Evolutionary conservation across 1,140 invertebrate genomes (phyloP), one percentile per base, ranked within the genome.

Genomic region (Drosophila varians): DNA sequence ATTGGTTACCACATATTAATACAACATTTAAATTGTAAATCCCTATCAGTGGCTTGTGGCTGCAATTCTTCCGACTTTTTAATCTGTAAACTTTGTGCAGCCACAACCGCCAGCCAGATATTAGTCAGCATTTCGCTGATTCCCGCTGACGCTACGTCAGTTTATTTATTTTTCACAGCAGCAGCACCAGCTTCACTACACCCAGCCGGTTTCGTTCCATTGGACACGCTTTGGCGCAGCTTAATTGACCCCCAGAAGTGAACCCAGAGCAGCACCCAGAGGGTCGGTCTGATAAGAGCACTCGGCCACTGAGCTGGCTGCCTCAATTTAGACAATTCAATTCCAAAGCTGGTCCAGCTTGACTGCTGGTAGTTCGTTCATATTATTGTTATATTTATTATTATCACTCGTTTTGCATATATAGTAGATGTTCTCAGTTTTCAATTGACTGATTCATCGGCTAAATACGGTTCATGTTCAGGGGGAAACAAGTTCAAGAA

Each of bases 401-500:
- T 64, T 60, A 86, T 79, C 74, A 75, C 82, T 83, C 77, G 21
- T n/a, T 64, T 64, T 60, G 60, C 61, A 66, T 68, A 26, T 49
- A 14, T 14, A 14, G 18, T 48, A 5, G 16, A 18, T 8, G 14
- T 31, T 42, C 16, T 18, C 21, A 19, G 43, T 49, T 64, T 46
- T 69, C 70, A 84, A 86, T 84, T 84, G 79, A 42, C 80, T 84
- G 79, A 84, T 76, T 84, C 79, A 84, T 84, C 71, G 28, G 25
- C 56, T 40, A 68, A 68, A 52, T 65, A n/a, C 36, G 26, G 58
- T 65, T 65, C 60, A 65, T 66, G 36, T 47, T 43, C 38, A 28
- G 51, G 43, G 25, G 60, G 28, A 45, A n/a, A 45, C 62, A 68
- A 55, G 53, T 62, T 61, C 52, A 52, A 60, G 75, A 45, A 34